Evolutionary conservation across 1,140 invertebrate genomes (phyloP).

Genomic region (Stegodyphus dumicola): DNA sequence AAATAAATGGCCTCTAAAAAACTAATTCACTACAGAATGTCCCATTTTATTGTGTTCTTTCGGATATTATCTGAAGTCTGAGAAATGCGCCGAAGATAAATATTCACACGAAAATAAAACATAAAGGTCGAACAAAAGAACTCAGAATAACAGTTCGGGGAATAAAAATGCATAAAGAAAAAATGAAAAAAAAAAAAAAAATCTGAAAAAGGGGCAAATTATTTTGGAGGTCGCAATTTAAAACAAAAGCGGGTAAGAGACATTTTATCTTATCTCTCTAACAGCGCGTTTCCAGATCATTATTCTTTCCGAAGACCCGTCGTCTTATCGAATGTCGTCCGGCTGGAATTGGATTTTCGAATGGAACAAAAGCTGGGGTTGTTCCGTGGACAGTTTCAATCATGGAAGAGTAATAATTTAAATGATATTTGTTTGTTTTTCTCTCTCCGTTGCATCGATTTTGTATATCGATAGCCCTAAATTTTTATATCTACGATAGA

Average conservation of each 20-base stretch:
- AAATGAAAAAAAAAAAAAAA: background rate
- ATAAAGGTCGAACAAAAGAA: constrained; percentile 22
- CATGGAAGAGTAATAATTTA: too few species aligned
- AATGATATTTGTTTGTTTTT: too few species aligned
- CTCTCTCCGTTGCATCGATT: too few species aligned
- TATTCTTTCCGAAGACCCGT: constrained; percentile 35
- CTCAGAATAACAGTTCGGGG: background rate
- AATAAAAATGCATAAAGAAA: background rate
- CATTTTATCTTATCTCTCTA: constrained; percentile 47
- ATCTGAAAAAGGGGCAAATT: constrained; percentile 21
- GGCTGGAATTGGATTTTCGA: constrained; percentile 6
- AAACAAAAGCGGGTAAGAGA: background rate
- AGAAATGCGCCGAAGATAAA: constrained; percentile 32
- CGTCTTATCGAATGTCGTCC: constrained; percentile 10
- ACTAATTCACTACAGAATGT: background rate
- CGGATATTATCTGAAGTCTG: background rate
- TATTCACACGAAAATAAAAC: constrained; percentile 14
- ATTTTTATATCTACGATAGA: too few species aligned
- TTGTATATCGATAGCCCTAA: too few species aligned
- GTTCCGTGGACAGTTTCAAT: too few species aligned
- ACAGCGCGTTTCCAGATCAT: constrained; percentile 38
- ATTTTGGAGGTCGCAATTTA: constrained; percentile 34
- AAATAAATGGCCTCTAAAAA: constrained; percentile 30
- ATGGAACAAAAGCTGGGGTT: background rate
- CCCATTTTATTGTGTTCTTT: background rate